A percentile compares a stretch with the other conserved stretches of the same genome.
phyloP scores from a whole-genome alignment of 2,888 invertebrate species.

The Leptothorax acervorum region DNA sequence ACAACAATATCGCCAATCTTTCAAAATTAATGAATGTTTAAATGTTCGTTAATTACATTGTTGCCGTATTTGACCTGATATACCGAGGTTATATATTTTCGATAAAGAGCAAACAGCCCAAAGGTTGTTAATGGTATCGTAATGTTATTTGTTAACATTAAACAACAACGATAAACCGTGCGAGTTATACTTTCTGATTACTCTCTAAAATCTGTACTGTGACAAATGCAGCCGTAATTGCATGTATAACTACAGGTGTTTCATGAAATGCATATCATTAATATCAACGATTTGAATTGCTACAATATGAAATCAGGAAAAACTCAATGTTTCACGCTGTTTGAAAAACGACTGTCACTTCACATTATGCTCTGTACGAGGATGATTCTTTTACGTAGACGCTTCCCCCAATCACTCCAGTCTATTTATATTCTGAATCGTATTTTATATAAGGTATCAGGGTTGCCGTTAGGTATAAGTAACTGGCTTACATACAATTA shows the following conservation, averaged over 20 bases:
- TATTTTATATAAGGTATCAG: constrained; percentile 19
- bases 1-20: constrained; percentile 24
- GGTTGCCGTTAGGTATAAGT: constrained; percentile 1
- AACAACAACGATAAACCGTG: constrained; percentile 6
- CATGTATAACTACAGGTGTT: neutral
- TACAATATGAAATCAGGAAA: neutral
- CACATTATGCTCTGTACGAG: neutral
- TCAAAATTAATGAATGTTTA: constrained; percentile 23
- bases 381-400: constrained; percentile 2
- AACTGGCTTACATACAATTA: constrained; percentile 4
- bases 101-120: constrained; percentile 34
- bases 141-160: constrained; percentile 21
- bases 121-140: constrained; percentile 24
- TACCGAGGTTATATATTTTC: constrained; percentile 20
- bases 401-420: neutral
- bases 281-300: neutral
- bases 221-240: constrained; percentile 8
- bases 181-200: neutral
- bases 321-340: neutral
- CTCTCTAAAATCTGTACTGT: neutral
- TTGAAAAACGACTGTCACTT: neutral
- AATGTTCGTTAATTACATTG: constrained; percentile 41
- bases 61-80: constrained; percentile 22
- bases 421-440: constrained; percentile 16
- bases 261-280: neutral